Evolutionary conservation across 2,113 vertebrate genomes (phyloP).

Genomic region (Macroglossus sobrinus): DNA sequence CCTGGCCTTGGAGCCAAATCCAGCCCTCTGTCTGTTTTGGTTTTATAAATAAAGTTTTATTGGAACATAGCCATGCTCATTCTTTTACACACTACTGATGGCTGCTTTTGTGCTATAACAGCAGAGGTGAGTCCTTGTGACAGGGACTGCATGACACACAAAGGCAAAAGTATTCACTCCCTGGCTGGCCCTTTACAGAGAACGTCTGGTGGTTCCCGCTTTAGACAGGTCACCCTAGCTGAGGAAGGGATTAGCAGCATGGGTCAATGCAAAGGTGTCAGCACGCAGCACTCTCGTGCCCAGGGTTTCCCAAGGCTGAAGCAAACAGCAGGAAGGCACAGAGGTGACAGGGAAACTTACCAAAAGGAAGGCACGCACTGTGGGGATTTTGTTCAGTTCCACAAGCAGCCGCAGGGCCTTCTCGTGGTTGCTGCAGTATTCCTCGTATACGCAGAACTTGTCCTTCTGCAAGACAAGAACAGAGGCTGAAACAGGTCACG

Average conservation of each 20-base stretch:
- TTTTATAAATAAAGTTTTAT: background rate
- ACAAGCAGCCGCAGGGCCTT: constrained; percentile 96
- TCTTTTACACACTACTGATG: background rate
- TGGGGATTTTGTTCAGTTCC: constrained; percentile 97
- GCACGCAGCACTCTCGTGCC: background rate
- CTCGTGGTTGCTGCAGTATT: constrained; percentile 99
- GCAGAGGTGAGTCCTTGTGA: rapidly evolving
- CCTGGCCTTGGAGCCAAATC: background rate
- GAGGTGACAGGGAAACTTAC: constrained; percentile 80
- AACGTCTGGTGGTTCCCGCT: rapidly evolving
- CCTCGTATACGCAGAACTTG: constrained; percentile 95
- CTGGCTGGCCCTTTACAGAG: background rate
- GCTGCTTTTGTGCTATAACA: background rate
- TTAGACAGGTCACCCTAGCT: background rate
- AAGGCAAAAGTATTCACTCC: background rate
- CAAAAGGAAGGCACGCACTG: constrained; percentile 95
- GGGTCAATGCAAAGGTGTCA: background rate
- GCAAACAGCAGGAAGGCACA: background rate
- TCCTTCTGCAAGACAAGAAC: constrained; percentile 88
- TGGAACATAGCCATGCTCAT: background rate
- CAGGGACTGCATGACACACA: background rate
- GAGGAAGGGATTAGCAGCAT: background rate
- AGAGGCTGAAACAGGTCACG: background rate
- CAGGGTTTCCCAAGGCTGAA: background rate
- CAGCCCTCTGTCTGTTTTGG: background rate